Conservation (phyloP, 2,797 vertebrate species). For the Scarus forsteni region DNA sequence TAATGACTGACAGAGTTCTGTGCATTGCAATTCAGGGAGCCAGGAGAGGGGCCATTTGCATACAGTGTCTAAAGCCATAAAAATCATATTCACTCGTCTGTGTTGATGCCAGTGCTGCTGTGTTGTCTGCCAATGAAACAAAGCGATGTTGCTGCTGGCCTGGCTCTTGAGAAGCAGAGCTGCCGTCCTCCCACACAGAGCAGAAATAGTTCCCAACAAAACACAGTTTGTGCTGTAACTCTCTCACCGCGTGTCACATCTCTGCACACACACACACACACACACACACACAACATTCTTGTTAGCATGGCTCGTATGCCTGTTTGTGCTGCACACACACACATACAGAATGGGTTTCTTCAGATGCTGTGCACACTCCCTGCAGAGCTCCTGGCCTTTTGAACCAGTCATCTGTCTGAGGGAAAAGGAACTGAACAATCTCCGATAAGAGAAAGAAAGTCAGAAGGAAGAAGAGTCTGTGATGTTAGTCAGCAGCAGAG, state of each 20-base stretch:
- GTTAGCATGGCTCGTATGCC: conserved; percentile 73
- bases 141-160: conserved; percentile 60
- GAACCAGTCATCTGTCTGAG: conserved; percentile 72
- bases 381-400: conserved; percentile 71
- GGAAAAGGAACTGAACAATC: conserved; percentile 49
- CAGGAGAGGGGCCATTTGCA: conserved; percentile 32
- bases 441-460: conserved; percentile 32
- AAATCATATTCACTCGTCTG: conserved; percentile 39
- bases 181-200: conserved; percentile 77
- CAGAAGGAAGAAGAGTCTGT: conserved; percentile 19
- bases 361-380: conserved; percentile 63
- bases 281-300: conserved; percentile 62
- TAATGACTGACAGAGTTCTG: conserved; percentile 20
- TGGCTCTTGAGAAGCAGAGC: conserved; percentile 64
- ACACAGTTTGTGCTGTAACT: conserved; percentile 70
- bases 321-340: conserved; percentile 54
- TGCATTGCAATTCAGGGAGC: conserved; percentile 23
- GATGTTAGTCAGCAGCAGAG: conserved; percentile 35
- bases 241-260: conserved; percentile 59
- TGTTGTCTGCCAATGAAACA: conserved; percentile 68
- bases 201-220: conserved; percentile 80
- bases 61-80: conserved; percentile 41
- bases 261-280: conserved; percentile 56
- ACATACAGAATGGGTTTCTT: conserved; percentile 44
- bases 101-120: conserved; percentile 36